phyloP scores from a whole-genome alignment of 1,140 invertebrate genomes.

The Ceratina japonica region DNA sequence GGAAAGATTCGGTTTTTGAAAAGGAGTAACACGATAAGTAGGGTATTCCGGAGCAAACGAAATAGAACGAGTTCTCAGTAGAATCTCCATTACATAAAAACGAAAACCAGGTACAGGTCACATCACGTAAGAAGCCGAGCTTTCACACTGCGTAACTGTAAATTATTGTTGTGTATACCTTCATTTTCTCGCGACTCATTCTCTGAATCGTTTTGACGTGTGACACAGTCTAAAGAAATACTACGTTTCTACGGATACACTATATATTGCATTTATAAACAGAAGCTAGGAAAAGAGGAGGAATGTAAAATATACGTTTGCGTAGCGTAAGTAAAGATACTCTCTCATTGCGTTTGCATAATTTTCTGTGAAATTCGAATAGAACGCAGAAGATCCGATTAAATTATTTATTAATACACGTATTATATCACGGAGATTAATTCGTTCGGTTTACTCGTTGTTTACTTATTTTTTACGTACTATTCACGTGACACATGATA shows the following conservation, averaged over 20 bases:
- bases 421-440: not conserved
- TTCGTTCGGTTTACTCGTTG: constrained; percentile 19
- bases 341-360: not conserved
- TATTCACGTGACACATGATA: not conserved
- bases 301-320: constrained; percentile 9
- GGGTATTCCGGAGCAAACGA: constrained; percentile 31
- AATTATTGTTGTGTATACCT: constrained; percentile 42
- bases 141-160: not conserved
- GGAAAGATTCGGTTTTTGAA: constrained; percentile 25
- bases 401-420: constrained; percentile 20
- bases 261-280: constrained; percentile 64
- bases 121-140: not conserved
- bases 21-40: constrained; percentile 23
- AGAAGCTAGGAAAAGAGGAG: not conserved
- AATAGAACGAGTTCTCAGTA: constrained; percentile 44
- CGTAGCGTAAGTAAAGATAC: constrained; percentile 6
- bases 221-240: not conserved
- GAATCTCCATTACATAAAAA: constrained; percentile 40
- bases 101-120: not conserved
- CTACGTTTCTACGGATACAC: constrained; percentile 50
- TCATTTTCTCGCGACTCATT: constrained; percentile 29
- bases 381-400: not conserved
- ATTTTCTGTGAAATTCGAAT: constrained; percentile 1
- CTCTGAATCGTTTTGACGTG: constrained; percentile 1
- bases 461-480: constrained; percentile 36